Percentiles rank a stretch among this genome's conserved stretches.
Conservation (phyloP, 2,797 vertebrate species). For the Otolemur crassicaudatus region DNA sequence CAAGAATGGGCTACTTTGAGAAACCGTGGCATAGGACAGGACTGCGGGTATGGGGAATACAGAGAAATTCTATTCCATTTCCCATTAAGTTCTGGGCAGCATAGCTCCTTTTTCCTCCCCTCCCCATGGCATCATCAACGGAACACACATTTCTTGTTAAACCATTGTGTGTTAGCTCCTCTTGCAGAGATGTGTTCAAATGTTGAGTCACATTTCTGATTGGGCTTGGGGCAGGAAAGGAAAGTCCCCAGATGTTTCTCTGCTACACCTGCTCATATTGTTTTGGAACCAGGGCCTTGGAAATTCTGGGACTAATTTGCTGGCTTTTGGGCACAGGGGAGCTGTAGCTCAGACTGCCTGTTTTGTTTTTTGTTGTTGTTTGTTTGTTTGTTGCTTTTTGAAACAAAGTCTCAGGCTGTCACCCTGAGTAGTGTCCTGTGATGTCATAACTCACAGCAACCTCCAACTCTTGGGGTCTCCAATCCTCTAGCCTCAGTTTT, state of each 20-base stretch:
- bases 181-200: neutral
- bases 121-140: neutral
- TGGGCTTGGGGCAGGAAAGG: neutral
- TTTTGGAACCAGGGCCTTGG: neutral
- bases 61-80: neutral
- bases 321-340: neutral
- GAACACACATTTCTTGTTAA: neutral
- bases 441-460: too few species aligned
- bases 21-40: neutral
- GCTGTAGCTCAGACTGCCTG: neutral
- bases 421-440: too few species aligned
- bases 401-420: too few species aligned
- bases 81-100: rapidly evolving
- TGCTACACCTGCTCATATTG: neutral
- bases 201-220: neutral
- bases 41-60: neutral
- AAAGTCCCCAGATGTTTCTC: neutral
- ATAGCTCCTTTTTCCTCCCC: neutral
- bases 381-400: too few species aligned
- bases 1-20: neutral
- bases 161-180: neutral
- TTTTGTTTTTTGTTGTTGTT: too few species aligned
- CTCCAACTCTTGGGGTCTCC: too few species aligned
- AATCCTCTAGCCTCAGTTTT: too few species aligned
- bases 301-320: neutral